Conservation (phyloP, 1,140 invertebrate species). For the Procambarus virginalis region DNA sequence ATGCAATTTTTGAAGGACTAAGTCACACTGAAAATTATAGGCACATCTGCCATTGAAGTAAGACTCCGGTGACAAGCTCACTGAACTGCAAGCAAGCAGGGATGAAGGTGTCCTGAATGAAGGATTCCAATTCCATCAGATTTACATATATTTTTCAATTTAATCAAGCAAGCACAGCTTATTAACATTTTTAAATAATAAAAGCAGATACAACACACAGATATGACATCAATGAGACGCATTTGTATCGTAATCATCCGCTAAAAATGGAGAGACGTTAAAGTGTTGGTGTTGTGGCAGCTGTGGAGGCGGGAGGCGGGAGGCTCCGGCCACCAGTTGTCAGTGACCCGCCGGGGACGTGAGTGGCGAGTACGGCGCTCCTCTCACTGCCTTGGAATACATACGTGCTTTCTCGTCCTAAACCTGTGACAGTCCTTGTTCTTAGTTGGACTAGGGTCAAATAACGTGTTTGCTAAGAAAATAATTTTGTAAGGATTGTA, state of each 20-base stretch:
- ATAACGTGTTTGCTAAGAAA: not conserved
- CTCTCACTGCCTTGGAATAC: not conserved
- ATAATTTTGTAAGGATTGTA: not conserved
- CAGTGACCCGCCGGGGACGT: not conserved
- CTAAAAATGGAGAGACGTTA: not conserved
- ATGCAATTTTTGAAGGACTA: not conserved
- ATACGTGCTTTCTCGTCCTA: not conserved
- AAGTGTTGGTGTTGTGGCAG: not conserved
- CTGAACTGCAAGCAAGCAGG: too few species aligned
- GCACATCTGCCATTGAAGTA: not conserved
- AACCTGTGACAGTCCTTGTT: not conserved
- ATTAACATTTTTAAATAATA: not conserved
- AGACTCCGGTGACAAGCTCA: not conserved
- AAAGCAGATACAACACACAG: not conserved
- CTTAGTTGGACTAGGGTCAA: not conserved
- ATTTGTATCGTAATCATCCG: not conserved
- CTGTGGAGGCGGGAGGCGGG: not conserved
- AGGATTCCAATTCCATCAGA: not conserved
- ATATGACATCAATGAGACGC: not conserved
- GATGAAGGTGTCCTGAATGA: too few species aligned
- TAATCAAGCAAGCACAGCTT: not conserved
- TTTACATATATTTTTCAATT: not conserved
- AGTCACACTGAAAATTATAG: not conserved
- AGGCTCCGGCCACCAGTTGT: not conserved
- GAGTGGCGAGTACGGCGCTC: not conserved